Evolutionary conservation across 2,797 vertebrate species (phyloP).

Genomic region (Diplodus sargus): DNA sequence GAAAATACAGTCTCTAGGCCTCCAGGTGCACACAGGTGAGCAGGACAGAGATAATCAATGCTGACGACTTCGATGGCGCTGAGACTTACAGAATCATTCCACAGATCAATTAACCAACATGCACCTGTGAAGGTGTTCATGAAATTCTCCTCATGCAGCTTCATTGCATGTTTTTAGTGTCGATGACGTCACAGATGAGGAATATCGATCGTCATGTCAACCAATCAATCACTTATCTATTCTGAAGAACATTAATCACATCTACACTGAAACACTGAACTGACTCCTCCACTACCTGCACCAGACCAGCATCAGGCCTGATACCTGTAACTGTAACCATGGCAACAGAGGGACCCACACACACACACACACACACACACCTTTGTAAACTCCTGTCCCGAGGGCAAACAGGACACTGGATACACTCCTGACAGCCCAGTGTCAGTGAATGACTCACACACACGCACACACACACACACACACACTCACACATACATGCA

Average conservation of each 20-base stretch:
- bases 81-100: too few species aligned
- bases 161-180: too few species aligned
- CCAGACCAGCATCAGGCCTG: not conserved
- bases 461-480: not conserved
- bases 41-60: too few species aligned
- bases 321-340: slow-evolving; percentile 13
- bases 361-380: slow-evolving; percentile 1
- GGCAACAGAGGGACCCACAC: slow-evolving; percentile 8
- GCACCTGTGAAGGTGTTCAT: too few species aligned
- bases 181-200: too few species aligned
- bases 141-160: too few species aligned
- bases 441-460: not conserved
- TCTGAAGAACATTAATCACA: too few species aligned
- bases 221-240: not conserved
- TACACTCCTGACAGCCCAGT: not conserved
- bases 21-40: too few species aligned
- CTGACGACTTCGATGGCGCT: too few species aligned
- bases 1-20: too few species aligned
- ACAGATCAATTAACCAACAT: not conserved
- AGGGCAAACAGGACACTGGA: slow-evolving; percentile 30
- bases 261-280: too few species aligned
- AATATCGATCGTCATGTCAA: too few species aligned
- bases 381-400: not conserved
- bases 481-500: slow-evolving; percentile 9
- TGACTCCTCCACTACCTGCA: not conserved